A percentile compares a stretch with the other conserved stretches of the same genome.
These are phyloP conservation scores for Triplophysa dalaica DNA, from an alignment of 2,113 vertebrate species.

Conservation along the genomic window DNA sequence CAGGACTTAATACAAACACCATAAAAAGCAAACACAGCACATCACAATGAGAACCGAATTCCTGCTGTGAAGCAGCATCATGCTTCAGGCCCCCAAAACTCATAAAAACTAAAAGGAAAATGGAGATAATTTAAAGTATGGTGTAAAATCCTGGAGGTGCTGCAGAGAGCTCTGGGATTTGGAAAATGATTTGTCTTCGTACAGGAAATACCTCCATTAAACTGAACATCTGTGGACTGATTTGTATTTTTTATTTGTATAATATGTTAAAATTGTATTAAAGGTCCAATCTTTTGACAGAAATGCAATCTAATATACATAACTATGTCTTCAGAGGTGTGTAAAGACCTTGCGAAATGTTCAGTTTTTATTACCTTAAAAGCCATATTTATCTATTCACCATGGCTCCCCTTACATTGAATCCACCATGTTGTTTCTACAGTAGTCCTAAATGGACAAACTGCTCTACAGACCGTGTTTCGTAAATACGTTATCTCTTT, in stretches of 20 bases:
- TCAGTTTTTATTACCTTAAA: too few relatives aligned
- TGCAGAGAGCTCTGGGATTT: slow-evolving; percentile 1
- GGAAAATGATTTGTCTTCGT: slow-evolving; percentile 20
- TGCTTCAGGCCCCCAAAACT: slow-evolving; percentile 1
- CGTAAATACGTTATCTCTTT: too few relatives aligned
- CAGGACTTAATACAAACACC: slow-evolving; percentile 18
- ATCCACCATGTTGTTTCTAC: too few relatives aligned
- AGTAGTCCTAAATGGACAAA: too few relatives aligned
- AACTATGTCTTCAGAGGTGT: too few relatives aligned
- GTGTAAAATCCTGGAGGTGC: slow-evolving; percentile 6
- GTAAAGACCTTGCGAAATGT: too few relatives aligned
- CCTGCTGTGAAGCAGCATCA: slow-evolving; percentile 25
- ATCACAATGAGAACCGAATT: not conserved
- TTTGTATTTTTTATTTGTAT: not conserved
- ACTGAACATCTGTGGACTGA: not conserved
- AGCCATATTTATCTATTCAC: too few relatives aligned
- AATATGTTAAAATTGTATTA: too few relatives aligned
- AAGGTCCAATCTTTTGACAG: too few relatives aligned
- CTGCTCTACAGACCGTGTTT: too few relatives aligned
- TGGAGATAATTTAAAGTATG: slow-evolving; percentile 5
- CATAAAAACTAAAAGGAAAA: slow-evolving; percentile 22
- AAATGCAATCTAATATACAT: too few relatives aligned
- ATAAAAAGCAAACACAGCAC: slow-evolving; percentile 16
- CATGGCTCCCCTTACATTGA: too few relatives aligned
- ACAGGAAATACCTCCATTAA: not conserved